Percentiles rank a stretch among this genome's conserved stretches.
Conservation (phyloP, 1,140 invertebrate species). For the Mylabris phalerata region DNA sequence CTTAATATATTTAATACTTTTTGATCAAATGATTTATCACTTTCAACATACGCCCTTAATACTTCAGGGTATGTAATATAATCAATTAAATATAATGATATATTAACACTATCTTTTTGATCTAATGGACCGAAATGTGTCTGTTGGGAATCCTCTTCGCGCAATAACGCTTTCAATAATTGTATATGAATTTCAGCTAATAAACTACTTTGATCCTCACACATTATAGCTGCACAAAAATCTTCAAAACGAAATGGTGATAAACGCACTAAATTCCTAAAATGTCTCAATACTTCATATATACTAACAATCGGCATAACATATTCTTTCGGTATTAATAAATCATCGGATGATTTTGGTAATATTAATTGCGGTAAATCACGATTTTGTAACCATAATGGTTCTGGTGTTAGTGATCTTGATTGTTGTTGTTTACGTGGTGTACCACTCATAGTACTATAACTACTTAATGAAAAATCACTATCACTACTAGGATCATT, state of each 20-base stretch:
- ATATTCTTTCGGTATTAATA: slow-evolving; percentile 70
- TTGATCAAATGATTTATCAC: slow-evolving; percentile 74
- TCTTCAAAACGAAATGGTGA: slow-evolving; percentile 95
- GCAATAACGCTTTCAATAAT: slow-evolving; percentile 80
- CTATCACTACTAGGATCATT: slow-evolving; percentile 68
- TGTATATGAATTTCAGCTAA: slow-evolving; percentile 89
- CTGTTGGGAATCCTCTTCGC: slow-evolving; percentile 92
- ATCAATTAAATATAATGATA: slow-evolving; percentile 86
- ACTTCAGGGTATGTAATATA: slow-evolving; percentile 92
- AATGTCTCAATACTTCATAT: slow-evolving; percentile 91
- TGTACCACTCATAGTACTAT: slow-evolving; percentile 60
- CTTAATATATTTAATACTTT: slow-evolving; percentile 61
- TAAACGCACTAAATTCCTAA: slow-evolving; percentile 79
- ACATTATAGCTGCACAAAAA: slow-evolving; percentile 85
- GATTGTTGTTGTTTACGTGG: slow-evolving; percentile 48
- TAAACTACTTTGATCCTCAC: slow-evolving; percentile 85
- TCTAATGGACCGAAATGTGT: slow-evolving; percentile 93
- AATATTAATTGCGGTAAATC: slow-evolving; percentile 70
- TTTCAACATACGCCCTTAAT: slow-evolving; percentile 80
- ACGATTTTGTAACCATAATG: slow-evolving; percentile 75
- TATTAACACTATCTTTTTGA: slow-evolving; percentile 94
- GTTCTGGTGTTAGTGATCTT: slow-evolving; percentile 75
- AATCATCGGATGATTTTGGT: slow-evolving; percentile 85
- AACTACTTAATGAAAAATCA: slow-evolving; percentile 76
- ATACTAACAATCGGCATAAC: slow-evolving; percentile 76